A percentile compares a stretch with the other conserved stretches of the same genome.
Evolutionary conservation across 2,888 invertebrate species (phyloP).

Genomic region (Neria commutata): DNA sequence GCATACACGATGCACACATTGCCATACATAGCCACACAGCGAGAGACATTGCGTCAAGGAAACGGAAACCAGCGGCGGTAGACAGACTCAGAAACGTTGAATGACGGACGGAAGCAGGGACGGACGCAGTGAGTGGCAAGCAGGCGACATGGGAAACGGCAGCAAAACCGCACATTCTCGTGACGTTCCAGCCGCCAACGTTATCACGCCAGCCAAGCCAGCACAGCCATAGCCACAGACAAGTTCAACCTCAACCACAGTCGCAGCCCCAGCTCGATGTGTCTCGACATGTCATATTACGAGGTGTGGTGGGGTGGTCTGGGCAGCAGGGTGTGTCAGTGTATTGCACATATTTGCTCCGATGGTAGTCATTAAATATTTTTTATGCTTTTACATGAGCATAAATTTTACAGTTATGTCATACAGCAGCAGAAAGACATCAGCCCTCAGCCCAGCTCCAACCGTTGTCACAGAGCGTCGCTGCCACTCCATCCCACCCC

Average conservation of each 20-base stretch:
- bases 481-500: too few species aligned
- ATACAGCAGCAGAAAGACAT: background rate
- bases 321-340: too few species aligned
- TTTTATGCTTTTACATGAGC: constrained; percentile 7
- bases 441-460: background rate
- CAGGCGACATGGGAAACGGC: constrained; percentile 15
- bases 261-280: too few species aligned
- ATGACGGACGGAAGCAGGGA: too few species aligned
- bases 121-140: too few species aligned
- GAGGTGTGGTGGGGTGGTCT: background rate
- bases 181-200: too few species aligned
- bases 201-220: too few species aligned
- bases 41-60: background rate
- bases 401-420: constrained; percentile 10
- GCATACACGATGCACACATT: background rate
- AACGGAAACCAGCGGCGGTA: background rate
- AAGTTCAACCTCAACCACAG: too few species aligned
- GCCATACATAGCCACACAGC: background rate
- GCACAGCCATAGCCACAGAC: background rate
- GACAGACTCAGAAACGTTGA: too few species aligned
- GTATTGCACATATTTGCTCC: background rate
- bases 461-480: too few species aligned
- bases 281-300: too few species aligned
- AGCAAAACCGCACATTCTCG: constrained; percentile 22
- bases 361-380: constrained; percentile 7